Conservation (phyloP, 2,888 invertebrate species). For the Calameuta pallipes region DNA sequence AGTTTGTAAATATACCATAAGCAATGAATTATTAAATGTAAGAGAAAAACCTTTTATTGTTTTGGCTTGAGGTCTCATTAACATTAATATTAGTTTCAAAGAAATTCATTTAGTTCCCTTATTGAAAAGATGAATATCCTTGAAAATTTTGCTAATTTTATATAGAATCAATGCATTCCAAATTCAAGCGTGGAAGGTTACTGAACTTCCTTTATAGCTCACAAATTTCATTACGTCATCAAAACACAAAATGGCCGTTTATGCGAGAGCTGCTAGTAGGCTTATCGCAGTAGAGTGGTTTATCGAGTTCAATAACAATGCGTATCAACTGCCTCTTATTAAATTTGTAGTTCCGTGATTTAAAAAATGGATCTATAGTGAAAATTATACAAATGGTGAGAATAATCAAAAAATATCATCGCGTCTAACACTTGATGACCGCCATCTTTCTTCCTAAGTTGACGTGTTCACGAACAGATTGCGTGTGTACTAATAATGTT, state of each 20-base stretch:
- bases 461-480: slow-evolving; percentile 15
- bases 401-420: neutral
- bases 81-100: neutral
- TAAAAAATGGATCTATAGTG: neutral
- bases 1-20: neutral
- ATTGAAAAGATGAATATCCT: neutral
- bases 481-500: neutral
- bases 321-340: neutral
- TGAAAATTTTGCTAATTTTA: neutral
- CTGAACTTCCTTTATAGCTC: slow-evolving; percentile 15
- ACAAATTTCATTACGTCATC: slow-evolving; percentile 40
- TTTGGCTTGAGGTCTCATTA: neutral
- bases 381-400: neutral
- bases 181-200: slow-evolving; percentile 16
- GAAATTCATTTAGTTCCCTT: neutral
- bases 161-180: neutral
- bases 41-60: neutral
- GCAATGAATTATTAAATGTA: neutral
- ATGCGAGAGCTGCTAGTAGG: slow-evolving; percentile 17
- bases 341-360: neutral
- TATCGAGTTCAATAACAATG: neutral
- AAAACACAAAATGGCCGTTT: slow-evolving; percentile 34
- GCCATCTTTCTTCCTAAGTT: neutral
- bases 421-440: neutral
- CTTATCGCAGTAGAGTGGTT: slow-evolving; percentile 1